Base-by-base conservation (phyloP, 1,140 invertebrate species). In the Cylas formicarius region DNA sequence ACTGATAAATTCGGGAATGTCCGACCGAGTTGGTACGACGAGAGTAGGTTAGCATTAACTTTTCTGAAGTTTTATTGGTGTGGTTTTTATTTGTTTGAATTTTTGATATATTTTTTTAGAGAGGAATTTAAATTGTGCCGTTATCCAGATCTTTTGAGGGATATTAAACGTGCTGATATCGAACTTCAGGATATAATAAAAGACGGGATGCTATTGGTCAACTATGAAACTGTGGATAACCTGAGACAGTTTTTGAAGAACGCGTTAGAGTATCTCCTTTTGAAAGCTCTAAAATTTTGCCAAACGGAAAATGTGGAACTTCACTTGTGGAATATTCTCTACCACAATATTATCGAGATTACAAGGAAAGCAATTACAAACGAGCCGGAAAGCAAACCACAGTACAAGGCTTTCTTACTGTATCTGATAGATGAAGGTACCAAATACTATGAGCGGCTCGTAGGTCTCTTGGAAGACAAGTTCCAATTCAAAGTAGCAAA, bases 311-410 rank as follows among this genome's bases (percentile, higher is more conserved):
- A 93, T 63, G 77, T 92, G 4, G 91, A 95, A 58, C 82, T 89
- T 57, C 78, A 86, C 60, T 80, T 95, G 61, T 95, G 91, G 91
- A 93, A 93, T 65, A 77, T 90, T 43, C 69, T 90, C 0, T 95
- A 88, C 66, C 88, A 95, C 60, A 90, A 90, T 63, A 80, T 93
- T 19, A 91, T 94, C 48, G 90, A 94, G 67, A 72, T 82, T 38
- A 67, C 87, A 50, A 69, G 84, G 50, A 80, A 88, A 66, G 63
- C 70, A 11, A 68, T 72, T 28, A 38, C 42, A 3, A 57, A 63
- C 38, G 69, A 74, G 41, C 56, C 70, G 3, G 62, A 65, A 6
- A 65, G 69, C 23, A 77, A 76, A 44, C 73, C 78, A 4, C 62
- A 76, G 50, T 77, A 80, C 47, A 82, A 82, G 48, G 69, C 67